Evolutionary conservation across 2,797 vertebrate species (phyloP).

Genomic region (Intellagama lesueurii): DNA sequence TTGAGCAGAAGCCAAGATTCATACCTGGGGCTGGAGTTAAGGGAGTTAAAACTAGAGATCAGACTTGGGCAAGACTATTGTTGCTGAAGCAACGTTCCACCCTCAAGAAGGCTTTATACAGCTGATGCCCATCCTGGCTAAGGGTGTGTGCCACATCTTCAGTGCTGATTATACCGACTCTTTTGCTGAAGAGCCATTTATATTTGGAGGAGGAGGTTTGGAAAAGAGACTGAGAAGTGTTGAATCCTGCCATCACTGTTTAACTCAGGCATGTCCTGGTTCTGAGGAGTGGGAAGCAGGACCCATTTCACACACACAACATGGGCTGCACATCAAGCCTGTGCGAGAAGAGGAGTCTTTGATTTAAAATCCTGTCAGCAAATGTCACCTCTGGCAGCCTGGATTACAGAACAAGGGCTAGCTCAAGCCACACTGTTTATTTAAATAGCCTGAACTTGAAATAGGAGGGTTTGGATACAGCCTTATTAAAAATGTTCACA

Average conservation of each 20-base stretch:
- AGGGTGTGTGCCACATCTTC: background rate
- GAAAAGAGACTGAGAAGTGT: background rate
- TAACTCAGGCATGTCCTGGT: constrained; percentile 9
- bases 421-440: constrained; percentile 31
- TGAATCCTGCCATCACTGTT: rapidly evolving
- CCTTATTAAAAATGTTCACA: constrained; percentile 22
- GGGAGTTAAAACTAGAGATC: background rate
- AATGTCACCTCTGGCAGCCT: constrained; percentile 48
- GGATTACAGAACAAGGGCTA: constrained; percentile 34
- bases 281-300: background rate
- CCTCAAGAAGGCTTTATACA: background rate
- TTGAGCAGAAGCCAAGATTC: background rate
- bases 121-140: background rate
- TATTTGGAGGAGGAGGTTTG: background rate
- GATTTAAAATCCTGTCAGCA: constrained; percentile 59
- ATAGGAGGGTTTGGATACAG: constrained; percentile 10
- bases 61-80: background rate
- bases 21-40: background rate
- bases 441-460: constrained; percentile 35
- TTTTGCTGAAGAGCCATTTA: background rate
- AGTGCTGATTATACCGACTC: background rate
- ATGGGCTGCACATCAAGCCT: constrained; percentile 13
- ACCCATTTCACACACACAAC: background rate
- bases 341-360: constrained; percentile 37
- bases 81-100: background rate